These are phyloP conservation scores for Agriopis leucophaearia DNA, from an alignment of 2,888 invertebrate species.

Conservation along the genomic window DNA sequence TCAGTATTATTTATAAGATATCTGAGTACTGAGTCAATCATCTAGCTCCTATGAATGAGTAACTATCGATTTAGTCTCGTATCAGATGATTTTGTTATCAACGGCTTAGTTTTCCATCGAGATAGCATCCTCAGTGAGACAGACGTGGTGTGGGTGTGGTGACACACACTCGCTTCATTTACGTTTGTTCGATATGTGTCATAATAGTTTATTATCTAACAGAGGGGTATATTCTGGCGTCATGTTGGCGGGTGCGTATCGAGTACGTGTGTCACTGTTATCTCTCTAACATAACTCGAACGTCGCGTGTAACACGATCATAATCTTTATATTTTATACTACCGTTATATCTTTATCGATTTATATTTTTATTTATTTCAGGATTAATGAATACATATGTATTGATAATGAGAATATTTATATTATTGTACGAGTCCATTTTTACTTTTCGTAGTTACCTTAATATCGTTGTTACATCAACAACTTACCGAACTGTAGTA, in stretches of 20 bases:
- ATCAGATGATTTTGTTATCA: background rate
- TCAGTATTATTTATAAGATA: background rate
- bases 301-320: background rate
- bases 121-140: background rate
- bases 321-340: constrained; percentile 1
- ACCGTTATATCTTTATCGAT: background rate
- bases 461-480: no score
- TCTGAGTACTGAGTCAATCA: background rate
- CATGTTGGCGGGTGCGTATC: background rate
- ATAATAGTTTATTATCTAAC: background rate
- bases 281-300: background rate
- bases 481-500: no score
- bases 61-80: background rate
- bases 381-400: no score
- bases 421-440: no score
- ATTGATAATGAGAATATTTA: no score
- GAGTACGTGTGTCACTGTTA: background rate
- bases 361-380: background rate
- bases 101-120: background rate
- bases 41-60: background rate
- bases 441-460: no score
- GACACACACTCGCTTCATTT: background rate
- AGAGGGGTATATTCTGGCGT: background rate
- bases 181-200: background rate
- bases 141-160: background rate